Conservation (phyloP, 2,888 invertebrate genomes). For the Adineta ricciae region DNA sequence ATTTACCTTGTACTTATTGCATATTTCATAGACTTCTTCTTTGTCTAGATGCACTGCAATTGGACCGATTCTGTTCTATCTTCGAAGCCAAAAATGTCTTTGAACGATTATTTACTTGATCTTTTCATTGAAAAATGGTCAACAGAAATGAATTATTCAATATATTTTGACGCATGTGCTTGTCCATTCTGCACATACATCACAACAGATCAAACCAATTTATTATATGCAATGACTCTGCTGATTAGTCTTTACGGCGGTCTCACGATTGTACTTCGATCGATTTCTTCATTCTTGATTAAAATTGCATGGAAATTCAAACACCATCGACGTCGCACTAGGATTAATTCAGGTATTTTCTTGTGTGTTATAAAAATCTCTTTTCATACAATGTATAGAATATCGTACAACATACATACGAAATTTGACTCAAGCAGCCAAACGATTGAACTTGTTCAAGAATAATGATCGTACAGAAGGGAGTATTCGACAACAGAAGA, state of each 20-base stretch:
- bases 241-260: neutral
- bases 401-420: neutral
- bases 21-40: neutral
- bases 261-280: neutral
- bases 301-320: neutral
- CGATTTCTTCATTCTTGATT: neutral
- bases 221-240: neutral
- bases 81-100: neutral
- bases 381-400: neutral
- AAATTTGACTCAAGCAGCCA: neutral
- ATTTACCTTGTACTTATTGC: neutral
- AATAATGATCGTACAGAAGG: neutral
- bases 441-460: neutral
- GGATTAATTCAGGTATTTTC: too few relatives aligned
- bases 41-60: neutral
- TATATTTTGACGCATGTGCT: neutral
- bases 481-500: too few relatives aligned
- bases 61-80: neutral
- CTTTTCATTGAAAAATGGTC: too few relatives aligned
- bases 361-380: neutral
- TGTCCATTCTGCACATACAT: neutral
- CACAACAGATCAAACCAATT: neutral
- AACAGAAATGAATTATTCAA: neutral
- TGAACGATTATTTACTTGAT: neutral
- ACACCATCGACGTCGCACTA: neutral